These are phyloP conservation scores for Clunio marinus DNA, from an alignment of 2,888 invertebrate species.

Conservation along the genomic window DNA sequence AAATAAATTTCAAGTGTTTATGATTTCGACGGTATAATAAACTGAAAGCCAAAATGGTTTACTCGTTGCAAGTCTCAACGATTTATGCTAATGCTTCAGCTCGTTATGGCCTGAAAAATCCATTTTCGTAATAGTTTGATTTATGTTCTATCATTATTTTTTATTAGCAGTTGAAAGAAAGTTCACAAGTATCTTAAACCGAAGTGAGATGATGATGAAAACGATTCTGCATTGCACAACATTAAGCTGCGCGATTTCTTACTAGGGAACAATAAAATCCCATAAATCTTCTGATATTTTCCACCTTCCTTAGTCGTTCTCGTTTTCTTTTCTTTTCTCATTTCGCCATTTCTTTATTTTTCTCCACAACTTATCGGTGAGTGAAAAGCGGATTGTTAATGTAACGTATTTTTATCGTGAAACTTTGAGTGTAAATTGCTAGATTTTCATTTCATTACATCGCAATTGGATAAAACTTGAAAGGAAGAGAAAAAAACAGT, in stretches of 20 bases:
- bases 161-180: neutral
- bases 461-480: neutral
- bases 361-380: neutral
- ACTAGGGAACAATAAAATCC: slow-evolving; percentile 10
- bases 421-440: neutral
- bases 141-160: slow-evolving; percentile 4
- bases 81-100: neutral
- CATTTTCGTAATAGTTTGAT: neutral
- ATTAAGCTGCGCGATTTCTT: neutral
- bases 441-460: neutral
- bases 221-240: neutral
- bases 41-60: neutral
- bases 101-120: neutral
- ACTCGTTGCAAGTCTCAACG: too few relatives aligned
- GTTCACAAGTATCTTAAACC: too few relatives aligned
- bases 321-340: neutral
- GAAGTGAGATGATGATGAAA: neutral
- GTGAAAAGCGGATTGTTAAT: neutral
- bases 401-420: neutral
- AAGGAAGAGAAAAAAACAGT: too few relatives aligned
- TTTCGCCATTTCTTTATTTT: neutral
- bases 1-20: neutral
- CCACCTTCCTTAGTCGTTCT: slow-evolving; percentile 4
- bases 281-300: slow-evolving; percentile 1
- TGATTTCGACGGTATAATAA: neutral